These are phyloP conservation scores for Drosophila triauraria DNA, from an alignment of 1,140 invertebrate species.

Conservation along the genomic window DNA sequence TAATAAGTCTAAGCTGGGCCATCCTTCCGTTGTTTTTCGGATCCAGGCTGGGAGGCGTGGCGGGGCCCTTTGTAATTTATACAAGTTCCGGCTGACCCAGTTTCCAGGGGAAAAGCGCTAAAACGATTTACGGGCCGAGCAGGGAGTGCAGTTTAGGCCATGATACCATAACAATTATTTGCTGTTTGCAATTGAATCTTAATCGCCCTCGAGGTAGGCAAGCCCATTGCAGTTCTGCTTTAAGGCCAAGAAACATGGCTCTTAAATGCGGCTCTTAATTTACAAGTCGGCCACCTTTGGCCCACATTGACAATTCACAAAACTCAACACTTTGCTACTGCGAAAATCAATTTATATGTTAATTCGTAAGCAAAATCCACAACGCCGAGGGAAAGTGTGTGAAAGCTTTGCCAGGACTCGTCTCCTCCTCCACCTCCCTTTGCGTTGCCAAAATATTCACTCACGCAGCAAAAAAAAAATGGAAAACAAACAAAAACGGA, in stretches of 20 bases:
- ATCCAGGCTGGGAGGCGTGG: neutral
- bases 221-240: constrained; percentile 15
- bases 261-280: constrained; percentile 23
- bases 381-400: constrained; percentile 39
- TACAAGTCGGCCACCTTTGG: constrained; percentile 28
- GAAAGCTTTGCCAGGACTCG: constrained; percentile 37
- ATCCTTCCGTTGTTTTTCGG: constrained; percentile 39
- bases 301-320: constrained; percentile 61
- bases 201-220: constrained; percentile 20
- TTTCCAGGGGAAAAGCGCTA: constrained; percentile 39
- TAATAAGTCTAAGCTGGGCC: constrained; percentile 56
- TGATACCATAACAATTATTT: constrained; percentile 30
- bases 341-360: constrained; percentile 82
- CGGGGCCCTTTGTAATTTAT: constrained; percentile 39
- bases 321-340: constrained; percentile 65
- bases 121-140: constrained; percentile 61
- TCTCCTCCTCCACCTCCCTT: neutral
- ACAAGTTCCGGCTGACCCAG: constrained; percentile 76
- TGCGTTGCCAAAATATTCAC: constrained; percentile 62
- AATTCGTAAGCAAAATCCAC: constrained; percentile 74
- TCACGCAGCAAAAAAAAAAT: constrained; percentile 50
- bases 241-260: neutral
- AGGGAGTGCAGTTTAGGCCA: constrained; percentile 20
- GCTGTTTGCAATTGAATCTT: constrained; percentile 24
- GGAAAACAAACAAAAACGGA: constrained; percentile 25